phyloP scores from a whole-genome alignment of 2,888 invertebrate species.

The Ceriagrion tenellum region DNA sequence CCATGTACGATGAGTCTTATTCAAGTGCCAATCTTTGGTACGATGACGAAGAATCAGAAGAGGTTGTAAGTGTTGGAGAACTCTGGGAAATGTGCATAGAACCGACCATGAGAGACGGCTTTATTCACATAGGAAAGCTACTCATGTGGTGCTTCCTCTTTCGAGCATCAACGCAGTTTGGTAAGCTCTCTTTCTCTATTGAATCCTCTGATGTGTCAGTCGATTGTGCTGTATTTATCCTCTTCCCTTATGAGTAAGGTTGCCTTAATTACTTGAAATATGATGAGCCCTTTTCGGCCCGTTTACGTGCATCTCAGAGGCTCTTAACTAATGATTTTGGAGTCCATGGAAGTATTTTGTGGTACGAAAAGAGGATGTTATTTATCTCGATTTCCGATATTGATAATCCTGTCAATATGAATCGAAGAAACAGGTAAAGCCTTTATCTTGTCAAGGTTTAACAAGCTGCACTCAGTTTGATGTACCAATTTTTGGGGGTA shows the following conservation, averaged over 20 bases:
- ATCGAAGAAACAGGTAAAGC: too few relatives aligned
- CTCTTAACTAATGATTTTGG: too few relatives aligned
- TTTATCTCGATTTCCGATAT: too few relatives aligned
- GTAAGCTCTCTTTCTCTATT: conserved; percentile 71
- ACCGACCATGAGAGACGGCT: conserved; percentile 74
- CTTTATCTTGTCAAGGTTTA: too few relatives aligned
- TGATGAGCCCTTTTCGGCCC: neutral
- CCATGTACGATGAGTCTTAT: conserved; percentile 72
- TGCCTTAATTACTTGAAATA: neutral
- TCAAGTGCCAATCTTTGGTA: conserved; percentile 71
- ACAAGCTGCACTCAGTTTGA: too few relatives aligned
- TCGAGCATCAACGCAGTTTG: conserved; percentile 73
- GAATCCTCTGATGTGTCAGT: neutral
- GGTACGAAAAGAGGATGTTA: too few relatives aligned
- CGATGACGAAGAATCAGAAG: conserved; percentile 71
- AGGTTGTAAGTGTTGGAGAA: conserved; percentile 72
- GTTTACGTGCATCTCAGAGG: neutral
- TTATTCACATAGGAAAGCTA: conserved; percentile 73
- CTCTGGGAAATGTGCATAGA: conserved; percentile 74
- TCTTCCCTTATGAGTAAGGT: neutral
- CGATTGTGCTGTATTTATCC: neutral
- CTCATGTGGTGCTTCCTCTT: conserved; percentile 74
- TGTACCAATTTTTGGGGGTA: too few relatives aligned
- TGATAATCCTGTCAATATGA: too few relatives aligned
- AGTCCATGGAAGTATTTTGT: too few relatives aligned